Conservation (phyloP, 2,888 invertebrate genomes). For the Metalampra italica region DNA sequence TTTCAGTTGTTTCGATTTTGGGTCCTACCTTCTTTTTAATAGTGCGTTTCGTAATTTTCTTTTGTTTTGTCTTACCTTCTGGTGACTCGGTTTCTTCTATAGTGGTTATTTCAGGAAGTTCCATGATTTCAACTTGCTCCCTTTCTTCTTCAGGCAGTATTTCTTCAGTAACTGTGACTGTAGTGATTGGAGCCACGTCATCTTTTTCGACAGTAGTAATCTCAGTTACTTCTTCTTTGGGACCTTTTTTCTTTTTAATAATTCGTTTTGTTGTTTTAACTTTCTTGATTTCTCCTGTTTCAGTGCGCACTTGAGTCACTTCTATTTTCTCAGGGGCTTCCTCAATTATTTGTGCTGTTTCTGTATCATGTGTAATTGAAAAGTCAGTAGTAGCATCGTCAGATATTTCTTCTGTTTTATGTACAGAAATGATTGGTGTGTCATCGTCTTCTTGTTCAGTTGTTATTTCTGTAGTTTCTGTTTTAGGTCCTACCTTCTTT, state of each 20-base stretch:
- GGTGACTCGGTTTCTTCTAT: slow-evolving; percentile 20
- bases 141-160: slow-evolving; percentile 33
- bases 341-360: slow-evolving; percentile 18
- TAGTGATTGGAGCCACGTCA: slow-evolving; percentile 33
- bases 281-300: slow-evolving; percentile 26
- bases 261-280: slow-evolving; percentile 15
- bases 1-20: slow-evolving; percentile 37
- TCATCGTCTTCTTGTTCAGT: slow-evolving; percentile 23
- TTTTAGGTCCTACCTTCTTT: slow-evolving; percentile 48
- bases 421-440: slow-evolving; percentile 49
- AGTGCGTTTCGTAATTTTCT: slow-evolving; percentile 33
- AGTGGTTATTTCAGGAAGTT: slow-evolving; percentile 22
- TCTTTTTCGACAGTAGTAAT: slow-evolving; percentile 21
- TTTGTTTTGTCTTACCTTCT: slow-evolving; percentile 20
- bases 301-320: slow-evolving; percentile 35
- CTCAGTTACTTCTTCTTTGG: slow-evolving; percentile 22
- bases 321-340: slow-evolving; percentile 53
- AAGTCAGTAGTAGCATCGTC: slow-evolving; percentile 20
- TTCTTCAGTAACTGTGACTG: slow-evolving; percentile 20
- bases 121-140: slow-evolving; percentile 21
- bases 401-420: slow-evolving; percentile 30
- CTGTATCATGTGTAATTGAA: slow-evolving; percentile 11
- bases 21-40: slow-evolving; percentile 51
- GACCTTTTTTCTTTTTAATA: slow-evolving; percentile 17
- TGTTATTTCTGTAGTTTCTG: slow-evolving; percentile 29